These are phyloP conservation scores for Neelides sp. DNA, from an alignment of 1,140 invertebrate genomes.

Conservation along the genomic window DNA sequence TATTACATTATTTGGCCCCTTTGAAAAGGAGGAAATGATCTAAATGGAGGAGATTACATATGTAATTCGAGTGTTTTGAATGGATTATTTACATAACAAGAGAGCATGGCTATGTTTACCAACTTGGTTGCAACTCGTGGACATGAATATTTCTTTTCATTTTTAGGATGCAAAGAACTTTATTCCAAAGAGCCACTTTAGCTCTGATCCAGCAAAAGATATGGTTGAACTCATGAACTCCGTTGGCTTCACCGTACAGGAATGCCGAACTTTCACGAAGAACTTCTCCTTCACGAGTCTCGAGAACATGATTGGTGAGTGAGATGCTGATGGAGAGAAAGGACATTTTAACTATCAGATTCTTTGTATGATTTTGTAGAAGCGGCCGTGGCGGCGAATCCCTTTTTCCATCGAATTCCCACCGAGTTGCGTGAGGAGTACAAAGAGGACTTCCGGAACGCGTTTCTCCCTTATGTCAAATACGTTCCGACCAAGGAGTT, in stretches of 20 bases:
- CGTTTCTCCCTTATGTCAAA: constrained; percentile 27
- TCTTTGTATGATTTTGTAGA: constrained; percentile 40
- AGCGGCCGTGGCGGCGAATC: constrained; percentile 57
- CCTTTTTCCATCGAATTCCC: constrained; percentile 55
- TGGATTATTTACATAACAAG: too few relatives aligned
- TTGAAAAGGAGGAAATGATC: too few relatives aligned
- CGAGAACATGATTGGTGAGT: constrained; percentile 33
- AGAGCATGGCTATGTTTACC: neutral
- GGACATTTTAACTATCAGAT: neutral
- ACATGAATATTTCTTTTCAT: constrained; percentile 1
- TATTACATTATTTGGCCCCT: too few relatives aligned
- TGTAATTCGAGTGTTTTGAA: too few relatives aligned
- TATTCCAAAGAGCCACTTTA: constrained; percentile 52
- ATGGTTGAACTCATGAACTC: constrained; percentile 48
- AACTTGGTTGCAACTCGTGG: neutral
- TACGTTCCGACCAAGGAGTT: neutral
- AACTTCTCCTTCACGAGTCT: constrained; percentile 50
- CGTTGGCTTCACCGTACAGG: constrained; percentile 50
- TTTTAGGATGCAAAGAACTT: constrained; percentile 45
- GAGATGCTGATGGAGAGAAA: neutral
- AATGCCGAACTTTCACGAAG: constrained; percentile 50
- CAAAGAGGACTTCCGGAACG: constrained; percentile 35
- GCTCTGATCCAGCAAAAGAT: constrained; percentile 46
- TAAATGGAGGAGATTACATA: too few relatives aligned
- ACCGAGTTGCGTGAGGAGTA: constrained; percentile 48